A percentile compares a stretch with the other conserved stretches of the same genome.
Evolutionary conservation across 2,797 vertebrate genomes (phyloP).

Genomic region (Catostomus latipinnis): DNA sequence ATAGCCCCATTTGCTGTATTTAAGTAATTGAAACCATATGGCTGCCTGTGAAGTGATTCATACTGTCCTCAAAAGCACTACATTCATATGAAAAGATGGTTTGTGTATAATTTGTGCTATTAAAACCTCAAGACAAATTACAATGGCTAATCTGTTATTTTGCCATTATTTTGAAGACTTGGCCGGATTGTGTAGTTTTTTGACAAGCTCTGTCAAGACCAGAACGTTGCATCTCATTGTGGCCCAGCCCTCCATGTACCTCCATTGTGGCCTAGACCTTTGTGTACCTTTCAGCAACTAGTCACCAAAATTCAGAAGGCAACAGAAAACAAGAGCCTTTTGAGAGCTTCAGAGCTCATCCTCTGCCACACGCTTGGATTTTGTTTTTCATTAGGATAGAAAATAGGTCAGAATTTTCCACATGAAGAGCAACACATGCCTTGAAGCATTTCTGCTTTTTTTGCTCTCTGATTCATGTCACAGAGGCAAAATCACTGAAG

Average conservation of each 20-base stretch:
- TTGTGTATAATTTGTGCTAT: slow-evolving; percentile 70
- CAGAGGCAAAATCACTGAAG: not conserved
- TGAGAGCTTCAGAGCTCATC: not conserved
- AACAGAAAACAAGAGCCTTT: slow-evolving; percentile 4
- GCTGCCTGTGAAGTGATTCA: slow-evolving; percentile 67
- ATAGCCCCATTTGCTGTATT: slow-evolving; percentile 71
- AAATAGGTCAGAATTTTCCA: slow-evolving; percentile 66
- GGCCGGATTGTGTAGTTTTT: slow-evolving; percentile 34
- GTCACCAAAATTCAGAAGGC: slow-evolving; percentile 5
- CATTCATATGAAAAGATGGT: slow-evolving; percentile 71
- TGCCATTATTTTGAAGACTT: slow-evolving; percentile 65
- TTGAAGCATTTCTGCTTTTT: slow-evolving; percentile 31
- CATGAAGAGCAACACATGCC: slow-evolving; percentile 37
- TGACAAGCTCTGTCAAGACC: slow-evolving; percentile 48
- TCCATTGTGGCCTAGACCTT: slow-evolving; percentile 14
- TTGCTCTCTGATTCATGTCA: not conserved
- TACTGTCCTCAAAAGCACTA: slow-evolving; percentile 71
- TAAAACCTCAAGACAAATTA: slow-evolving; percentile 81
- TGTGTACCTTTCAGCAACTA: slow-evolving; percentile 19
- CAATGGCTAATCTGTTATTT: slow-evolving; percentile 78
- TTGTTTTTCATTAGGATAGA: slow-evolving; percentile 50
- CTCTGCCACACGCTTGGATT: slow-evolving; percentile 9
- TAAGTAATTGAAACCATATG: slow-evolving; percentile 78
- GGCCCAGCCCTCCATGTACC: slow-evolving; percentile 14
- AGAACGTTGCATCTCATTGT: slow-evolving; percentile 18